A percentile compares a stretch with the other conserved stretches of the same genome.
Evolutionary conservation across 2,797 vertebrate species (phyloP).

Genomic region (Acipenser transmontanus): DNA sequence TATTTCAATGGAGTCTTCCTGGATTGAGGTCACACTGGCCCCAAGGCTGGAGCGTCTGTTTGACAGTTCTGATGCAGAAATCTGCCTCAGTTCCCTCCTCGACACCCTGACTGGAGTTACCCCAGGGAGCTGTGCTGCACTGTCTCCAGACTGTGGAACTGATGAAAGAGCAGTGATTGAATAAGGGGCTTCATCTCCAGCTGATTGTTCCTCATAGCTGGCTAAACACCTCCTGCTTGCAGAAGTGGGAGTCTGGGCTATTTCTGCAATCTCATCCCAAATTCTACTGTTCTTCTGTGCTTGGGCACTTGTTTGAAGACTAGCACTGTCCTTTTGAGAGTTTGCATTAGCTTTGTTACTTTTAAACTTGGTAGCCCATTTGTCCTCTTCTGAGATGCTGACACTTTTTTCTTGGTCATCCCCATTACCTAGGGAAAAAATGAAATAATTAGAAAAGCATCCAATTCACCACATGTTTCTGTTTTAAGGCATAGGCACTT

Average conservation of each 20-base stretch:
- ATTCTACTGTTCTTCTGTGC: conserved; percentile 24
- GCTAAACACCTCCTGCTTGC: conserved; percentile 26
- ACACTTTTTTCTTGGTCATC: neutral
- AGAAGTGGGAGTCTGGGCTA: conserved; percentile 15
- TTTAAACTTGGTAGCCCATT: conserved; percentile 31
- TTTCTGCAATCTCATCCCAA: conserved; percentile 32
- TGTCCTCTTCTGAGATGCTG: conserved; percentile 42
- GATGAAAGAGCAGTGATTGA: conserved; percentile 14
- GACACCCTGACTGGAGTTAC: conserved; percentile 58
- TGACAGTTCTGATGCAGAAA: conserved; percentile 53
- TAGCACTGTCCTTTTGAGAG: conserved; percentile 35
- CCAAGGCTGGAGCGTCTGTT: conserved; percentile 44
- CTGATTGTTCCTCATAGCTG: conserved; percentile 28
- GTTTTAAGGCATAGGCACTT: too few relatives aligned
- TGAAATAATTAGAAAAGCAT: too few relatives aligned
- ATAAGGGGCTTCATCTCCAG: conserved; percentile 25
- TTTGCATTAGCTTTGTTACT: conserved; percentile 27
- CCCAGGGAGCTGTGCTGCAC: conserved; percentile 35
- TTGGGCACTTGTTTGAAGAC: conserved; percentile 22
- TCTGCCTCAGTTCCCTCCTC: conserved; percentile 63
- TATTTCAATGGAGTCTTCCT: conserved; percentile 68
- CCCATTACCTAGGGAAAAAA: neutral
- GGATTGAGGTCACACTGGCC: conserved; percentile 43
- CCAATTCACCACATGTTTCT: too few relatives aligned
- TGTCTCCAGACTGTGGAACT: conserved; percentile 30